Conservation (phyloP, 2,888 invertebrate genomes). For the Yponomeuta cagnagella region DNA sequence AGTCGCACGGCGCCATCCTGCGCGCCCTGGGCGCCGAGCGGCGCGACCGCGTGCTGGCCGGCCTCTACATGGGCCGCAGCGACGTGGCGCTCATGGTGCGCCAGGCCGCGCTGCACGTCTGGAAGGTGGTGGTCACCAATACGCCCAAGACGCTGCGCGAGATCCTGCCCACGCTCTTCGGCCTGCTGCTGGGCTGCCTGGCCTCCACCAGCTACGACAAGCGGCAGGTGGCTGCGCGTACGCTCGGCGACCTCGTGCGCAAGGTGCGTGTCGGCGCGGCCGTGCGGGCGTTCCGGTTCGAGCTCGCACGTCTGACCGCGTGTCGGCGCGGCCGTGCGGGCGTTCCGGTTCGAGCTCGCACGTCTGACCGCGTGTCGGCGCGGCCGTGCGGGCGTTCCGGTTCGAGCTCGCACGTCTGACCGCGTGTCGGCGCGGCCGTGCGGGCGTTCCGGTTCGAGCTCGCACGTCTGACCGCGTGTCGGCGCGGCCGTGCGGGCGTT, state of each 20-base stretch:
- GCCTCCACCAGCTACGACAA: conserved; percentile 98
- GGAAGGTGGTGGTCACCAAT: conserved; percentile 99
- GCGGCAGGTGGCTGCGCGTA: conserved; percentile 96
- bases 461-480: too few species aligned
- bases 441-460: too few species aligned
- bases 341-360: too few species aligned
- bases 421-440: too few species aligned
- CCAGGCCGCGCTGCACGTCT: conserved; percentile 98
- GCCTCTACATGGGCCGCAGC: conserved; percentile 97
- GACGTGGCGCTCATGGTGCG: conserved; percentile 98
- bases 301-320: too few species aligned
- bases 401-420: too few species aligned
- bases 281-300: not conserved
- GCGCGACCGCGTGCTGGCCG: conserved; percentile 93
- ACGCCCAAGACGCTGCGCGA: conserved; percentile 97
- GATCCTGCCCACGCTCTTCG: conserved; percentile 95
- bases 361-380: too few species aligned
- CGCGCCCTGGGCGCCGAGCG: conserved; percentile 91
- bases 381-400: too few species aligned
- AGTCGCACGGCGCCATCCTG: conserved; percentile 94
- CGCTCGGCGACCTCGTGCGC: conserved; percentile 96
- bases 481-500: too few species aligned
- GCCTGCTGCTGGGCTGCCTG: conserved; percentile 92
- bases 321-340: too few species aligned
- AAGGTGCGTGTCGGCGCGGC: conserved; percentile 67